phyloP scores from a whole-genome alignment of 2,797 vertebrate species.

The Champsocephalus esox region DNA sequence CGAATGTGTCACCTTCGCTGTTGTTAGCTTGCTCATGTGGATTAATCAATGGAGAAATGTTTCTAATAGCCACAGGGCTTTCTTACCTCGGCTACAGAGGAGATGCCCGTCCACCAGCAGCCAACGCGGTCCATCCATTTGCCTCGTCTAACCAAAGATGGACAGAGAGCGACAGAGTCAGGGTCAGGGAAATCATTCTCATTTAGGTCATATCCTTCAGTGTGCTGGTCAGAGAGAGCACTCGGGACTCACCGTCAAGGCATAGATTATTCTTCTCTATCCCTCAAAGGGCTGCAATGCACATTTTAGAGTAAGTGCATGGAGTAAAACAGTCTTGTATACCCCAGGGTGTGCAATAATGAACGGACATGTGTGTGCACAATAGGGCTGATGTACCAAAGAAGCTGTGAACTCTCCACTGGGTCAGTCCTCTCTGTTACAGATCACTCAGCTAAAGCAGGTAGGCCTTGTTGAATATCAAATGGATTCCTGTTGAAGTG shows the following conservation, averaged over 20 bases:
- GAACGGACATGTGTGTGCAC: constrained; percentile 23
- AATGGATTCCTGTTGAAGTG: constrained; percentile 17
- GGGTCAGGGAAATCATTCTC: constrained; percentile 41
- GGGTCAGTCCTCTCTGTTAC: constrained; percentile 6
- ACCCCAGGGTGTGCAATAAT: constrained; percentile 32
- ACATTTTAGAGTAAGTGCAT: constrained; percentile 57
- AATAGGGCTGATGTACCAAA: constrained; percentile 27
- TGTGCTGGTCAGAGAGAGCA: constrained; percentile 46
- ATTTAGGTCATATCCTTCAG: constrained; percentile 61
- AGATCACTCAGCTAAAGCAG: constrained; percentile 6
- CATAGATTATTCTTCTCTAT: constrained; percentile 37
- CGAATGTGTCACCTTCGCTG: constrained; percentile 49
- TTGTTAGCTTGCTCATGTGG: constrained; percentile 56
- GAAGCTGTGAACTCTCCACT: constrained; percentile 13
- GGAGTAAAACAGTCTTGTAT: constrained; percentile 21
- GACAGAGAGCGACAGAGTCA: constrained; percentile 22
- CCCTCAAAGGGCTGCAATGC: constrained; percentile 40
- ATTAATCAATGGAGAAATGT: constrained; percentile 53
- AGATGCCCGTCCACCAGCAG: constrained; percentile 4
- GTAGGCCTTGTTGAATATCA: constrained; percentile 28
- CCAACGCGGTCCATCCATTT: neutral
- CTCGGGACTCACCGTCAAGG: constrained; percentile 47
- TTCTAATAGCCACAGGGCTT: constrained; percentile 41
- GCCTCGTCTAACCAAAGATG: constrained; percentile 15
- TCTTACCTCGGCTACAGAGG: constrained; percentile 26